Base-by-base conservation (phyloP, 2,888 invertebrate species). In the Campoplex nolae region DNA sequence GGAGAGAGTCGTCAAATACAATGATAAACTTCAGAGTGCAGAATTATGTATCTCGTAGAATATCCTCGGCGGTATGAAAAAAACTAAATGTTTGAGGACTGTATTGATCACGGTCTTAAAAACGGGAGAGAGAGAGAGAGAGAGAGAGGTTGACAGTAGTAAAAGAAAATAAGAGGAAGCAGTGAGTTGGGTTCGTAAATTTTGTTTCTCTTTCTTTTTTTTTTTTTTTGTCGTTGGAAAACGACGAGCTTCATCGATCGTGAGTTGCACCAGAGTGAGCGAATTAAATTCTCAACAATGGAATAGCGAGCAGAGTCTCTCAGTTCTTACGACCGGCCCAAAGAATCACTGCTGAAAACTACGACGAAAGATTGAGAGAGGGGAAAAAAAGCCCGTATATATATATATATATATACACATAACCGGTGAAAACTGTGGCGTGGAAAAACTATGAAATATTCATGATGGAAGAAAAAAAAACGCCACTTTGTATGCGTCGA, bases 271-370 rank as follows among this genome's bases (percentile, higher is more conserved):
- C 67, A 13, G 71, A 78, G 79, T n/a, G 76, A 51, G 74, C 62
- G 80, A 87, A 87, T 87, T 81, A 87, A 84, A 81, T 87, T 84
- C 74, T 81, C 68, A 51, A 81, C 84, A 81, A 81, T 70, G 81
- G 51, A 70, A 74, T 23, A 23, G 74, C 45, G 13, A 76, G 65
- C 68, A 23, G 79, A 45, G n/a, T 65, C 73, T 56, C 32, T 51
- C 68, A 18, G 28, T 73, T 73, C 65, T 80, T 42, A 73, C 35
- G 62, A 71, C 38, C 68, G 6, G 32, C 23, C 16, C n/a, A 42
- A 65, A 81, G 54, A 56, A 68, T 68, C 54, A 56, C 54, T 56
- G 65, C 23, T 32, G 74, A 56, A 56, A 78, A 78, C 42, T 67
- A 67, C 32, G 42, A 6, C 13, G n/a, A 1, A 23, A 32, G 32